Conservation (phyloP, 2,888 invertebrate species). For the Timandra comae region DNA sequence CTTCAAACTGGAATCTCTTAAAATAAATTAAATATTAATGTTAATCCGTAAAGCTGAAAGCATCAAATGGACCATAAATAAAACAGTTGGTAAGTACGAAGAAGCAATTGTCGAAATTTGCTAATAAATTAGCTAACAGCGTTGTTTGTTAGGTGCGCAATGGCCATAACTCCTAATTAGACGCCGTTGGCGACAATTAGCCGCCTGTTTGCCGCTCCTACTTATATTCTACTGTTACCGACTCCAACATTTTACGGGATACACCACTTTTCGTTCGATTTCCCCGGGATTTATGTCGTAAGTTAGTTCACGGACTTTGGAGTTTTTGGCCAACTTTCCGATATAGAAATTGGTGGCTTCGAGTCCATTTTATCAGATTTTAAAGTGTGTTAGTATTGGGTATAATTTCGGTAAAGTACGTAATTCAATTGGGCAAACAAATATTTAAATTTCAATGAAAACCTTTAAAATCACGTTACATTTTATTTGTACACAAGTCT, state of each 20-base stretch:
- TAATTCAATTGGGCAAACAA: no score
- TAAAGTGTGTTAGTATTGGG: no score
- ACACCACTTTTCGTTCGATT: constrained; percentile 23
- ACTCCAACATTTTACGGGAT: constrained; percentile 26
- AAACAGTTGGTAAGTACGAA: constrained; percentile 26
- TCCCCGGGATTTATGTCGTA: constrained; percentile 26
- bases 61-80: constrained; percentile 13
- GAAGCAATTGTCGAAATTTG: constrained; percentile 45
- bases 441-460: no score
- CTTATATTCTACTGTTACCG: constrained; percentile 19
- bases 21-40: no score
- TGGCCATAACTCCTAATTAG: constrained; percentile 55
- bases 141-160: constrained; percentile 46
- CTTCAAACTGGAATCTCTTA: no score
- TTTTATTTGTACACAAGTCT: no score
- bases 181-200: constrained; percentile 43
- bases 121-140: constrained; percentile 49
- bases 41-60: constrained; percentile 1
- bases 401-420: no score
- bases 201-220: constrained; percentile 31
- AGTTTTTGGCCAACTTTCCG: constrained; percentile 15
- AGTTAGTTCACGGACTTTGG: constrained; percentile 19
- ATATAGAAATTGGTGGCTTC: constrained; percentile 17
- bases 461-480: no score
- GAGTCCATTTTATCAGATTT: constrained; percentile 22